These are phyloP conservation scores for Oncorhynchus gorbuscha DNA, from an alignment of 2,113 vertebrate species.

Conservation along the genomic window DNA sequence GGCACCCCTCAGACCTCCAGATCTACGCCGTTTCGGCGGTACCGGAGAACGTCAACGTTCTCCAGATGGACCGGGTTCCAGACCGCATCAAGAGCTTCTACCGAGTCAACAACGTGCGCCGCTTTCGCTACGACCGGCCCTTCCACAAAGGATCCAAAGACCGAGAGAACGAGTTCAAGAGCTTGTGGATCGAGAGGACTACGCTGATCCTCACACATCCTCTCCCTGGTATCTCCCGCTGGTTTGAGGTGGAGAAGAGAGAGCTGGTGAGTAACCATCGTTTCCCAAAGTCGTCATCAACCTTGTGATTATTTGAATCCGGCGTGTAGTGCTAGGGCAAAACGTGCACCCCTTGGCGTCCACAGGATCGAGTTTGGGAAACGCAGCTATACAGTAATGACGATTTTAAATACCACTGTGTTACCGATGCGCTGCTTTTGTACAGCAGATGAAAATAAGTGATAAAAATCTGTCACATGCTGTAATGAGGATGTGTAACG, in stretches of 20 bases:
- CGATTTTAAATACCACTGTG: too few relatives aligned
- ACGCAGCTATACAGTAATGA: too few relatives aligned
- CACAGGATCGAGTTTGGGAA: too few relatives aligned
- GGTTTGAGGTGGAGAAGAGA: constrained; percentile 97
- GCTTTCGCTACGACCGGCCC: constrained; percentile 95
- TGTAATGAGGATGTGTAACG: too few relatives aligned
- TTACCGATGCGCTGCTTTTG: too few relatives aligned
- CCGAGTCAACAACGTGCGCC: constrained; percentile 92
- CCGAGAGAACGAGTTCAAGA: constrained; percentile 98
- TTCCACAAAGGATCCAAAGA: constrained; percentile 97
- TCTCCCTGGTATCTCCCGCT: constrained; percentile 94
- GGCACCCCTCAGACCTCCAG: constrained; percentile 66
- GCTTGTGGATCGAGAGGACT: constrained; percentile 96
- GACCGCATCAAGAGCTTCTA: constrained; percentile 99
- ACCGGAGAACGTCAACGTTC: constrained; percentile 84
- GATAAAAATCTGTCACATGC: too few relatives aligned
- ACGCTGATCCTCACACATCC: constrained; percentile 93
- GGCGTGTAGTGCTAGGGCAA: too few relatives aligned
- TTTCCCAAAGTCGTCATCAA: too few relatives aligned
- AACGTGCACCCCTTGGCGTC: too few relatives aligned
- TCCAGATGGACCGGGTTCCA: constrained; percentile 92
- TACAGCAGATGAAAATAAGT: too few relatives aligned
- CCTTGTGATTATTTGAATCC: too few relatives aligned
- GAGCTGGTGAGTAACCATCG: constrained; percentile 83
- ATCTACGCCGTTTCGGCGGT: constrained; percentile 95